Percentiles rank a stretch among this genome's conserved stretches.
phyloP scores from a whole-genome alignment of 1,140 invertebrate genomes.

The Atta cephalotes region DNA sequence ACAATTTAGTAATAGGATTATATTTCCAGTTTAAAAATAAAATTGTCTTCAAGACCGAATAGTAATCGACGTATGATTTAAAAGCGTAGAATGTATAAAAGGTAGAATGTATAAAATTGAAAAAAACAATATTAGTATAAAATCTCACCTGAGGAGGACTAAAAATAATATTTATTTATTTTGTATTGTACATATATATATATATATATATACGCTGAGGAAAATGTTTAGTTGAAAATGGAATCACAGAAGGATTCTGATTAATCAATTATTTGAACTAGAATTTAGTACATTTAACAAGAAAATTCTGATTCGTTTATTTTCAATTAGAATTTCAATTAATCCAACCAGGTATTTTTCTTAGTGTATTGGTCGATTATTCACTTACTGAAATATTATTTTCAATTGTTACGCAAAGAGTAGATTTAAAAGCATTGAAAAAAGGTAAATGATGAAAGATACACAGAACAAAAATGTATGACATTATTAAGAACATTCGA shows the following conservation, averaged over 20 bases:
- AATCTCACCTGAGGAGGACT: background rate
- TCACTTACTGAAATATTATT: background rate
- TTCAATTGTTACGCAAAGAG: background rate
- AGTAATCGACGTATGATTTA: background rate
- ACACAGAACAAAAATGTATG: background rate
- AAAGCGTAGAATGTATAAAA: background rate
- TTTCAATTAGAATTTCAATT: too few species aligned
- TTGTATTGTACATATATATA: background rate
- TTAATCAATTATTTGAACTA: too few species aligned
- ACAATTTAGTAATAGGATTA: background rate
- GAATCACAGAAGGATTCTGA: background rate
- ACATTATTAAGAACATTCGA: background rate
- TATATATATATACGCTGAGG: too few species aligned
- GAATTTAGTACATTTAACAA: too few species aligned
- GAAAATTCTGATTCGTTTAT: too few species aligned
- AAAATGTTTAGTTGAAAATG: too few species aligned
- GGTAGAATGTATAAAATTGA: background rate
- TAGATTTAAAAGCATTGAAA: background rate
- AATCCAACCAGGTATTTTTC: too few species aligned
- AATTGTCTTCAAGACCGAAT: background rate
- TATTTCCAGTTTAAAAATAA: background rate
- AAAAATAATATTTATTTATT: constrained; percentile 9
- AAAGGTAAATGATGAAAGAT: background rate
- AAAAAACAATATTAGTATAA: background rate
- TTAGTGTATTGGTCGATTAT: background rate